phyloP scores from a whole-genome alignment of 2,888 invertebrate species.

The Pterostichus madidus region DNA sequence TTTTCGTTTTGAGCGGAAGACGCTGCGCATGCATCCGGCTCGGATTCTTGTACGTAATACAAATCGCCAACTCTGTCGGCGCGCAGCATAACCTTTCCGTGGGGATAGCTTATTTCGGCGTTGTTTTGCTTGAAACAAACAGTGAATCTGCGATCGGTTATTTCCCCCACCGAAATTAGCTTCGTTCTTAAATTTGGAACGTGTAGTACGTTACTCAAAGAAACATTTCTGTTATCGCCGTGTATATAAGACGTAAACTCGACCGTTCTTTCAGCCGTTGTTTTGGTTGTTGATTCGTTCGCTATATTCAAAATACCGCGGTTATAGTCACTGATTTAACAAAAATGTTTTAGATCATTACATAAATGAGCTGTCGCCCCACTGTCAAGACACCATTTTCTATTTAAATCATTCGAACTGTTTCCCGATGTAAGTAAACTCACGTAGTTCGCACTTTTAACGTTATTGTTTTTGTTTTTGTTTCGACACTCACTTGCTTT shows the following conservation, averaged over 20 bases:
- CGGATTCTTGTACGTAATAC: conserved; percentile 5
- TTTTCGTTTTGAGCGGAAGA: neutral
- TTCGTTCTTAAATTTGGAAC: too few relatives aligned
- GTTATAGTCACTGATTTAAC: conserved; percentile 25
- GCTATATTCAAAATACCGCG: conserved; percentile 45
- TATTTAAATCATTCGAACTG: too few relatives aligned
- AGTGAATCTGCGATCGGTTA: conserved; percentile 29
- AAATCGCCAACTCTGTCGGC: conserved; percentile 12
- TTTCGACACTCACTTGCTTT: too few relatives aligned
- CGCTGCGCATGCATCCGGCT: neutral
- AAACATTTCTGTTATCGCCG: neutral
- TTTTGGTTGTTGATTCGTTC: conserved; percentile 50
- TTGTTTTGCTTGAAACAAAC: conserved; percentile 9
- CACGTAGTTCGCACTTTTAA: too few relatives aligned
- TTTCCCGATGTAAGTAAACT: too few relatives aligned
- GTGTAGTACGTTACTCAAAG: too few relatives aligned
- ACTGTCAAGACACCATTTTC: too few relatives aligned
- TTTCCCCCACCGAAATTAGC: conserved; percentile 22
- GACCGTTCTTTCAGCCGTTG: conserved; percentile 53
- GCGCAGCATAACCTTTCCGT: too few relatives aligned
- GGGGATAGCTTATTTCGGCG: neutral
- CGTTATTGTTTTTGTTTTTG: too few relatives aligned
- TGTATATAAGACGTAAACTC: neutral
- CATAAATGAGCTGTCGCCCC: conserved; percentile 54
- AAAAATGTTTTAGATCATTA: conserved; percentile 57